Base-by-base conservation (phyloP, 30 jellyfish, hydroid and myxozoan species). In the Sanderia malayensis region DNA sequence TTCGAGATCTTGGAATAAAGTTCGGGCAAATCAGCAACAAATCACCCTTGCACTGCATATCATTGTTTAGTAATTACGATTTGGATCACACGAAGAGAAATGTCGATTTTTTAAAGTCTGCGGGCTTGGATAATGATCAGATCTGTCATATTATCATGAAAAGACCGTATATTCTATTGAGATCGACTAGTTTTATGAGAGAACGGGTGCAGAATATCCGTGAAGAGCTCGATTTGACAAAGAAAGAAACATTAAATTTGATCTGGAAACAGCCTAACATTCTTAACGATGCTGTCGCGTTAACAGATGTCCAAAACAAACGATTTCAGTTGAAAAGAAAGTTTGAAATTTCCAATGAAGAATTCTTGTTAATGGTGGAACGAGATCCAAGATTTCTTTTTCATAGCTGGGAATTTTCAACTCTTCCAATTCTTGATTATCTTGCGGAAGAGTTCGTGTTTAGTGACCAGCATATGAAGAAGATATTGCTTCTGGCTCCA, bases 191-290 rank as follows among this genome's bases (percentile, higher is more conserved):
- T 8, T 58, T 44, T 19, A 24, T 74, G 18, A 41, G 77, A 26
- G 46, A 74, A 46, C 62, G 86, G n/a, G 55, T 60, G 4, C 77
- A 57, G 33, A 77, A 74, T 46, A 46, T 74, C 13, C 47, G 86
- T 33, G 86, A 74, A 74, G 86, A 74, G 33, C 86, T 74, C 18
- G 86, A 74, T 44, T 33, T 74, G 70, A 74, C 86, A 0, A 74
- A 74, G 58, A 74, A 37, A 10, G 86, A 74, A 44, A 74, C 86
- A 34, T 30, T 74, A 7, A 26, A 46, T 45, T 61, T 74, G 46
- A 27, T 74, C 28, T 58, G 29, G 68, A 74, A 59, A 44, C 86
- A 74, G 26, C 86, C 86, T 18, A 74, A 74, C 25, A 53, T 74
- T 26, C 71, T 74, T 18, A 74, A 74, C 49, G 86, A 74, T 37